Base-by-base conservation (phyloP, 2,888 invertebrate genomes). In the Drosophila koepferae region DNA sequence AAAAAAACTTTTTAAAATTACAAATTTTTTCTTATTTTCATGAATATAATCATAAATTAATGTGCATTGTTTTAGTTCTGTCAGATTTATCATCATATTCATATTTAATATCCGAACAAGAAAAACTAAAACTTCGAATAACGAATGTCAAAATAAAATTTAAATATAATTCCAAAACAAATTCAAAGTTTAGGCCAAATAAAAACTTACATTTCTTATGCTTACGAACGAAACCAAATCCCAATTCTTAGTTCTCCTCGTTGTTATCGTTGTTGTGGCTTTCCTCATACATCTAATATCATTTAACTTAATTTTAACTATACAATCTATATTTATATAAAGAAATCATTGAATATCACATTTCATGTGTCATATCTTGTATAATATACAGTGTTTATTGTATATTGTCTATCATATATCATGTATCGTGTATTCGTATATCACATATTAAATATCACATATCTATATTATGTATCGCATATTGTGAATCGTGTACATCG, bases 71-170 rank as follows among this genome's bases (percentile, higher is more conserved):
- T 64, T 40, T 43, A 61, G 59, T 75, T 51, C 20, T 58, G 44
- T 61, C 43, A 77, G 63, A 68, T 74, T 59, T 55, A 16, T 68
- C 75, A 77, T 74, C 54, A 18, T 31, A 75, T 60, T 69, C 70
- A 76, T 76, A 51, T 49, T 43, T 44, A 53, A 40, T 56, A 43
- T 38, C 10, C 34, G 6, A 36, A 38, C 20, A 16, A 43, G 16
- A 23, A 56, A 36, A 31, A 8, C 31, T 18, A 6, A 40, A 16
- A 7, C 6, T 16, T 34, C 16, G 10, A 41, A 28, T 54, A 6
- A 12, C 54, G 28, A 56, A 61, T 31, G 28, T 28, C 23, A 31
- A 43, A 34, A 18, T 16, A 23, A 51, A 56, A 51, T 48, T 36
- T 66, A 34, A 59, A 48, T 20, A 38, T 36, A 16, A 48, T 38